phyloP scores from a whole-genome alignment of 2,113 vertebrate genomes.

The Melanostigma gelatinosum region DNA sequence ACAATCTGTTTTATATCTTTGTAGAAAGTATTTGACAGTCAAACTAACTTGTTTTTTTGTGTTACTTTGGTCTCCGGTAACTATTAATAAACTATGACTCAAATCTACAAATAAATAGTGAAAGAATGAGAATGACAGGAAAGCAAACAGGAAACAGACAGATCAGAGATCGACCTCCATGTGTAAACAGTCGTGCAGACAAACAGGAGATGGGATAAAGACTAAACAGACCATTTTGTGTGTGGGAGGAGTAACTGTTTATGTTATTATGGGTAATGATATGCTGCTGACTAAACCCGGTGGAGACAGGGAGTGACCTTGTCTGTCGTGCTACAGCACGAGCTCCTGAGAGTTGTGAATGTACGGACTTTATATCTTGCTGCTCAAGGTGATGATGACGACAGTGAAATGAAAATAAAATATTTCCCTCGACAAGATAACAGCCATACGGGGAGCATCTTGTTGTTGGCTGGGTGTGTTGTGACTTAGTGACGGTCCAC shows the following conservation, averaged over 20 bases:
- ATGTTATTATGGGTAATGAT: constrained; percentile 74
- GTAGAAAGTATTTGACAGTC: neutral
- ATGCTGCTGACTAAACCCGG: constrained; percentile 48
- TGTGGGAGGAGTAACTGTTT: constrained; percentile 54
- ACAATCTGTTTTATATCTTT: neutral
- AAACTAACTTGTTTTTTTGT: neutral
- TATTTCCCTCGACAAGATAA: neutral
- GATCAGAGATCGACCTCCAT: constrained; percentile 32
- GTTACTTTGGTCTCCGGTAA: neutral
- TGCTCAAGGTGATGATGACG: neutral
- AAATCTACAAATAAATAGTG: constrained; percentile 4
- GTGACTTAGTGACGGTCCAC: neutral
- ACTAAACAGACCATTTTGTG: constrained; percentile 23
- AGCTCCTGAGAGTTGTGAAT: constrained; percentile 6
- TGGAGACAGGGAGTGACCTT: constrained; percentile 59
- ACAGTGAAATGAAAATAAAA: neutral
- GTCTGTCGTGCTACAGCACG: constrained; percentile 42
- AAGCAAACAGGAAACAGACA: constrained; percentile 28
- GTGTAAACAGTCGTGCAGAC: constrained; percentile 46
- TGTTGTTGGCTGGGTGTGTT: neutral
- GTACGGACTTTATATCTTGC: neutral
- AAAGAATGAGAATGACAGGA: constrained; percentile 13
- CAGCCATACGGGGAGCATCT: neutral
- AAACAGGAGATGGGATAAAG: constrained; percentile 39
- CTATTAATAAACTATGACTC: neutral